Evolutionary conservation across 2,113 vertebrate genomes (phyloP).

Genomic region (Clarias macrocephalus): DNA sequence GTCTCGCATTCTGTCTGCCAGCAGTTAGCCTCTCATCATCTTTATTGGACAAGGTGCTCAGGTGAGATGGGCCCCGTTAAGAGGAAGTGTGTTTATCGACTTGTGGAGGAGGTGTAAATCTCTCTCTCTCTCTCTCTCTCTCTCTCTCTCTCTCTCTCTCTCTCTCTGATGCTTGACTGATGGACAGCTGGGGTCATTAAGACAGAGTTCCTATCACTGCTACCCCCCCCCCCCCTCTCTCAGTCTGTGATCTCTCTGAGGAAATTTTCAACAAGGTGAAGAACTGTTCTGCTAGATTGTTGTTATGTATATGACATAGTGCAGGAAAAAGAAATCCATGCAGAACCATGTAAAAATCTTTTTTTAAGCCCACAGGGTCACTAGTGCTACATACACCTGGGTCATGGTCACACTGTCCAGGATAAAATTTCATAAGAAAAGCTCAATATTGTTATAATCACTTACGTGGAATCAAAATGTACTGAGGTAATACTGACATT

Average conservation of each 20-base stretch:
- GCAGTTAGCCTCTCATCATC: neutral
- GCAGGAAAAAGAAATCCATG: neutral
- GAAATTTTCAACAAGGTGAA: conserved; percentile 32
- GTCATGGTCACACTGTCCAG: neutral
- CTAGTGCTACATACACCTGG: neutral
- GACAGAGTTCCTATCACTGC: conserved; percentile 71
- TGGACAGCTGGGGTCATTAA: conserved; percentile 72
- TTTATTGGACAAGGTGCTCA: conserved; percentile 30
- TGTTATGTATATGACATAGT: neutral
- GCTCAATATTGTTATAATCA: neutral
- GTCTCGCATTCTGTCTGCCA: neutral
- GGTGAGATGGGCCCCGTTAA: conserved; percentile 63
- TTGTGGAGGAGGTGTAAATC: conserved; percentile 60
- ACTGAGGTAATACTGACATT: neutral
- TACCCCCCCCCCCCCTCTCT: conserved; percentile 11
- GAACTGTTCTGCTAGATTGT: neutral
- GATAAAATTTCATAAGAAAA: neutral
- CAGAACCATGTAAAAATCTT: neutral
- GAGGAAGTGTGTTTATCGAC: conserved; percentile 73
- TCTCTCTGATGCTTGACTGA: conserved; percentile 70
- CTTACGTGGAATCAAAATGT: neutral
- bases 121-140: conserved; percentile 44
- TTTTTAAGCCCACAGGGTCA: neutral
- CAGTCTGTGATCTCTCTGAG: conserved; percentile 27
- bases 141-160: conserved; percentile 51